phyloP scores from a whole-genome alignment of 2,888 invertebrate genomes.

The Tenthredo amoena region DNA sequence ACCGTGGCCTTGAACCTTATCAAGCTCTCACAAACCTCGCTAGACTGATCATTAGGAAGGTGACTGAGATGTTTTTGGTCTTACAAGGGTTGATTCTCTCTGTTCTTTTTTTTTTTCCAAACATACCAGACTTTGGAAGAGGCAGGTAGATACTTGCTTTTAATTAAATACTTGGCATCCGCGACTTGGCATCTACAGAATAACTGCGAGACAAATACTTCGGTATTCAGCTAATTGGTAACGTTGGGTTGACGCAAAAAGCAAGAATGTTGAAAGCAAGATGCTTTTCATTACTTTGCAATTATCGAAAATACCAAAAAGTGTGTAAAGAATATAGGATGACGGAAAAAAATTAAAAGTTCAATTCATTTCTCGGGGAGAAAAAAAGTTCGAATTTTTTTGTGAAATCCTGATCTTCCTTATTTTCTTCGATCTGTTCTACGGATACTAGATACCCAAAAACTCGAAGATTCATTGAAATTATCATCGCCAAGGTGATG shows the following conservation, averaged over 20 bases:
- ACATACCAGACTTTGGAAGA: not conserved
- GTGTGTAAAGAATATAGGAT: too few species aligned
- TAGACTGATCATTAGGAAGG: constrained; percentile 23
- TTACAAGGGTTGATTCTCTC: not conserved
- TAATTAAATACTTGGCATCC: not conserved
- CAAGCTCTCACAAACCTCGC: not conserved
- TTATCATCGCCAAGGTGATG: not conserved
- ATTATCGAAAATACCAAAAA: not conserved
- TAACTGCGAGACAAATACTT: not conserved
- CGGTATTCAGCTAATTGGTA: not conserved
- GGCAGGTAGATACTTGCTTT: not conserved
- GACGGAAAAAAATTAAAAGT: too few species aligned
- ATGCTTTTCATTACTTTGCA: not conserved
- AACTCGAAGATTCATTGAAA: not conserved
- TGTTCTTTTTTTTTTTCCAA: not conserved
- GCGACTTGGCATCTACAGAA: not conserved
- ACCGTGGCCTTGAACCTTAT: constrained; percentile 36
- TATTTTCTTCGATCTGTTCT: too few species aligned
- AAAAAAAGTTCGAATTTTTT: too few species aligned
- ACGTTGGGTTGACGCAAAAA: not conserved
- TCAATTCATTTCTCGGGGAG: too few species aligned
- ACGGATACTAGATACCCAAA: too few species aligned
- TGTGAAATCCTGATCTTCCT: too few species aligned
- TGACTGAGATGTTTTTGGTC: not conserved
- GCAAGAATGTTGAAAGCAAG: not conserved